These are phyloP conservation scores for Ctenoplectra terminalis DNA, from an alignment of 1,140 invertebrate species.

Conservation along the genomic window DNA sequence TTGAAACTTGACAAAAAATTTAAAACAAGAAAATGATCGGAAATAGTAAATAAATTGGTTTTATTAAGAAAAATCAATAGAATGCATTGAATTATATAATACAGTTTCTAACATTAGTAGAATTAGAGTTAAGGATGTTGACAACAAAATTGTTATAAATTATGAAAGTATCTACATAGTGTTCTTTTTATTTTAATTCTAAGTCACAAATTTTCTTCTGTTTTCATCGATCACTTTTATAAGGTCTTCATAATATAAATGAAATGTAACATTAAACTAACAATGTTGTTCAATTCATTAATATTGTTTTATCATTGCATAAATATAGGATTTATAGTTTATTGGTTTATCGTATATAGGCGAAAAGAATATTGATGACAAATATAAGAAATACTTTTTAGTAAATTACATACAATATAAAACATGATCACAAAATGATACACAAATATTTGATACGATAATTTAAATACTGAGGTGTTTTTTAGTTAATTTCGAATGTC, in stretches of 20 bases:
- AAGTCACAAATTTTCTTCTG: neutral
- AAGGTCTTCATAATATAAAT: neutral
- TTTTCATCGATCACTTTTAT: neutral
- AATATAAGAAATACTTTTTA: neutral
- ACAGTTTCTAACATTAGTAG: neutral
- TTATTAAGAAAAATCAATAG: conserved; percentile 14
- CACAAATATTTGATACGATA: neutral
- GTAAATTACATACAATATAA: conserved; percentile 1
- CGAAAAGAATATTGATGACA: neutral
- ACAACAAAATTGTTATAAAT: neutral
- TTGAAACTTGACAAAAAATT: conserved; percentile 27
- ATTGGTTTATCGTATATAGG: neutral
- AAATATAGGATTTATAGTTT: neutral
- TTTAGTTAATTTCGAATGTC: conserved; percentile 11
- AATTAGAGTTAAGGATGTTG: neutral
- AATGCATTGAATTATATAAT: neutral
- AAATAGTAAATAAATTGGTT: neutral
- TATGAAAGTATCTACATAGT: neutral
- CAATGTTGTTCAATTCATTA: neutral
- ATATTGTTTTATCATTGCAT: neutral
- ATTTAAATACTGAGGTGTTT: neutral
- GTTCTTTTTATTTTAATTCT: too few relatives aligned
- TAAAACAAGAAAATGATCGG: neutral
- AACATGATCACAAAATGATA: neutral
- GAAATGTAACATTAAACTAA: neutral